Evolutionary conservation across 2,797 vertebrate genomes (phyloP).

Genomic region (Chaetophractus vellerosus): DNA sequence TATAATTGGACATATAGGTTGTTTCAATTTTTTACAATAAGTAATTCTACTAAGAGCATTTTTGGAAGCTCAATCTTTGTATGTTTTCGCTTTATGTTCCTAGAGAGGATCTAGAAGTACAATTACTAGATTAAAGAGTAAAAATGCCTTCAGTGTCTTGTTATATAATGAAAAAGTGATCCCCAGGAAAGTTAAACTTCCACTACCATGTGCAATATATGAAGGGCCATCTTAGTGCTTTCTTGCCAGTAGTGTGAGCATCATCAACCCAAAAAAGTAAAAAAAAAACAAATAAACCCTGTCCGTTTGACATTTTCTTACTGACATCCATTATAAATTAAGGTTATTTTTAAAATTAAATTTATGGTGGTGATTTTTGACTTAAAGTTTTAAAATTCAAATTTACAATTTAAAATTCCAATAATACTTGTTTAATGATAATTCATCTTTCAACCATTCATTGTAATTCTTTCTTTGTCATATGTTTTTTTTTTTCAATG

Average conservation of each 20-base stretch:
- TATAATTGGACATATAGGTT: not conserved
- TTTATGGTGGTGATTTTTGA: not conserved
- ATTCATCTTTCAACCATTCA: not conserved
- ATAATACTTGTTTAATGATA: not conserved
- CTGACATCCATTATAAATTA: not conserved
- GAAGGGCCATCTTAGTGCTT: not conserved
- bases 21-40: not conserved
- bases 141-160: constrained; percentile 17
- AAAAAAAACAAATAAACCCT: not conserved
- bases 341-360: not conserved
- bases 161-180: not conserved
- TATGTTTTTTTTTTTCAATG: not conserved
- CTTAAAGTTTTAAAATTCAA: constrained; percentile 36
- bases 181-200: not conserved
- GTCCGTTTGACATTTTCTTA: not conserved
- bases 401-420: not conserved
- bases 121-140: not conserved
- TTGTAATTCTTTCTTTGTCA: not conserved
- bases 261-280: not conserved
- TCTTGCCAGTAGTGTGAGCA: not conserved
- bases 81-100: not conserved
- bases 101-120: not conserved
- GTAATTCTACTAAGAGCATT: not conserved
- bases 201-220: accelerated
- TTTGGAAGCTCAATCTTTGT: not conserved